Conservation (phyloP, 2,113 vertebrate species). For the Monopterus albus region DNA sequence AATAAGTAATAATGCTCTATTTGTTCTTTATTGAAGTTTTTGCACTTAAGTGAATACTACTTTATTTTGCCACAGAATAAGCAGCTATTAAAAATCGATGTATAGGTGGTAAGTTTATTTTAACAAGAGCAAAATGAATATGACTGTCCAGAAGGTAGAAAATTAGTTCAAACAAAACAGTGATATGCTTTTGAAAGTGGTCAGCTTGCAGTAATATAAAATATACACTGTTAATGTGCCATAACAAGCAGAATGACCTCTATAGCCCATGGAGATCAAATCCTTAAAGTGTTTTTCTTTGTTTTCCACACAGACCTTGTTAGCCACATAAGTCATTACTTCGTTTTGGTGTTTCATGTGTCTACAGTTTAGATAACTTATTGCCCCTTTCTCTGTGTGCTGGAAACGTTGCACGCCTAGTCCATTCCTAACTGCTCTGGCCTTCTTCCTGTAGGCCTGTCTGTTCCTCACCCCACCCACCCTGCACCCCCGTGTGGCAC, state of each 20-base stretch:
- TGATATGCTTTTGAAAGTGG: constrained; percentile 2
- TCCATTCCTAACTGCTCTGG: constrained; percentile 41
- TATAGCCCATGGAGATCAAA: neutral
- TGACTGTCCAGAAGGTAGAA: neutral
- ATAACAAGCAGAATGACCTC: constrained; percentile 11
- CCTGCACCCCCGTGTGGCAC: constrained; percentile 60
- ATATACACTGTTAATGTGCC: constrained; percentile 10
- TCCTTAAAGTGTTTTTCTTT: constrained; percentile 14
- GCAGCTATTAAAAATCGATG: neutral
- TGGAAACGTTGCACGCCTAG: constrained; percentile 43
- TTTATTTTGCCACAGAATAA: too few species aligned
- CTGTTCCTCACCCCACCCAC: constrained; percentile 59
- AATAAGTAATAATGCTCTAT: too few species aligned
- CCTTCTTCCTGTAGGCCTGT: constrained; percentile 42
- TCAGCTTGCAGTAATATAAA: neutral
- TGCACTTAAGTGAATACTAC: too few species aligned
- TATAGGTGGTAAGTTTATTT: neutral
- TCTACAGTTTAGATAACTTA: constrained; percentile 66
- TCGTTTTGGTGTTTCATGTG: constrained; percentile 40
- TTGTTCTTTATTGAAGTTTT: too few species aligned
- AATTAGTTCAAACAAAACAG: neutral
- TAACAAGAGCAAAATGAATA: neutral
- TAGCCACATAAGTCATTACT: constrained; percentile 27
- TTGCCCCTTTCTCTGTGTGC: constrained; percentile 36
- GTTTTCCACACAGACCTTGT: constrained; percentile 30